Percentiles rank a stretch among this genome's conserved stretches.
Conservation (phyloP, 2,113 vertebrate genomes). For the Crotalus helleri region DNA sequence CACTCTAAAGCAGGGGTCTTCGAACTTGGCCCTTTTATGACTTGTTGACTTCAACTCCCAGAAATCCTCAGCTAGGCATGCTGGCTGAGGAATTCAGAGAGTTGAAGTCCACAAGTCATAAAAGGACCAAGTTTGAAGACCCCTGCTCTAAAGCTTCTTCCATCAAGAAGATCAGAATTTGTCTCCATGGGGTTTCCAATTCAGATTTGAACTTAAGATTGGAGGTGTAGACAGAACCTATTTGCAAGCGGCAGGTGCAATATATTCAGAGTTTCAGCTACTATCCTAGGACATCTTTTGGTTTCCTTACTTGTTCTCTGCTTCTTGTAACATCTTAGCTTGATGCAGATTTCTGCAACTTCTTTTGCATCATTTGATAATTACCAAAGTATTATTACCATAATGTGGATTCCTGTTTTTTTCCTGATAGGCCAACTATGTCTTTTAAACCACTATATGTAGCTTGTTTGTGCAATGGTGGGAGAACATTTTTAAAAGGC, state of each 20-base stretch:
- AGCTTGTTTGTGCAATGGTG: neutral
- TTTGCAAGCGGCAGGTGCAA: neutral
- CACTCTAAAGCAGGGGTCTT: neutral
- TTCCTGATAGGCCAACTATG: neutral
- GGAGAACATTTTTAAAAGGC: neutral
- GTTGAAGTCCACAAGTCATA: too few relatives aligned
- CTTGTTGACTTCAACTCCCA: too few relatives aligned
- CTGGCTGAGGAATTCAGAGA: too few relatives aligned
- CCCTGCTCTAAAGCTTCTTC: neutral
- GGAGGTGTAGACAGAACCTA: neutral
- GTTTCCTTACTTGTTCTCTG: neutral
- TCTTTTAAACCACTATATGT: neutral
- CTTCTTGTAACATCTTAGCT: neutral
- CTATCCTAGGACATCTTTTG: neutral
- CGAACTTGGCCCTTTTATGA: too few relatives aligned
- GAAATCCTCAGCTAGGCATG: too few relatives aligned
- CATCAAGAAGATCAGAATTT: neutral
- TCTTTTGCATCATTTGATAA: neutral
- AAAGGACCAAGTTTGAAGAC: too few relatives aligned
- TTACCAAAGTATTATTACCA: neutral
- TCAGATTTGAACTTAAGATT: neutral
- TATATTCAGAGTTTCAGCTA: neutral
- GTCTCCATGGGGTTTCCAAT: neutral
- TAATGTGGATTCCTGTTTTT: neutral
- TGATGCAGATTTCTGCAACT: neutral